Evolutionary conservation across 2,113 vertebrate species (phyloP), one percentile per base, ranked within the genome.

Genomic region (Indicator maculatus): DNA sequence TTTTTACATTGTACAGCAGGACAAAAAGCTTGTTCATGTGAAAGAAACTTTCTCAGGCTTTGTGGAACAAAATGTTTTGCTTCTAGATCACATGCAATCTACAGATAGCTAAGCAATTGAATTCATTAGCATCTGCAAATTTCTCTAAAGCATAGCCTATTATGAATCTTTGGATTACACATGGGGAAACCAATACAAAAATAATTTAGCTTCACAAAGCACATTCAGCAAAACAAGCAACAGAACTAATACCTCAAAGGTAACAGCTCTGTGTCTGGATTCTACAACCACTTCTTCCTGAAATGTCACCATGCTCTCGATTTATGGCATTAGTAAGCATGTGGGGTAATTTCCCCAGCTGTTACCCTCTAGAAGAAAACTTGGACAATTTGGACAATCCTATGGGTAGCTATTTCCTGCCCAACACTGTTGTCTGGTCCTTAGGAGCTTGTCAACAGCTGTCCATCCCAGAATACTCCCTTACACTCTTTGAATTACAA

Each of bases 11-110:
- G 75, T 84, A 56, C 18, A 65, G 44, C 1, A 5, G 39, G 39
- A 79, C 63, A 23, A 88, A 38, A 83, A 86, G 27, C 27, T 93
- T 78, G 12, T n/a, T 83, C 28, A 16, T 2, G 4, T 53, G 70
- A 36, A 92, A 86, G n/a, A 52, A 77, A 92, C 30, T 84, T 86
- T 86, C 59, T 84, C 39, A 79, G n/a, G 38, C 30, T 79, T 91
- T 91, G 52, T 28, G 70, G 55, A 87, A 79, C 31, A 79, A 65
- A 76, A 53, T 39, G 9, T 44, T 82, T 61, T 67, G 14, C 61
- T 92, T 94, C 52, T 59, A 80, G 77, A 83, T 81, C 77, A 65
- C 12, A 33, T 26, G 16, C 77, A 84, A 59, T 16, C 77, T 74
- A 66, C 56, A 85, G 63, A 83, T 8, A 41, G 50, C 31, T 67